A percentile compares a stretch with the other conserved stretches of the same genome.
These are phyloP conservation scores for Asarcornis scutulata DNA, from an alignment of 2,113 vertebrate genomes.

Conservation along the genomic window DNA sequence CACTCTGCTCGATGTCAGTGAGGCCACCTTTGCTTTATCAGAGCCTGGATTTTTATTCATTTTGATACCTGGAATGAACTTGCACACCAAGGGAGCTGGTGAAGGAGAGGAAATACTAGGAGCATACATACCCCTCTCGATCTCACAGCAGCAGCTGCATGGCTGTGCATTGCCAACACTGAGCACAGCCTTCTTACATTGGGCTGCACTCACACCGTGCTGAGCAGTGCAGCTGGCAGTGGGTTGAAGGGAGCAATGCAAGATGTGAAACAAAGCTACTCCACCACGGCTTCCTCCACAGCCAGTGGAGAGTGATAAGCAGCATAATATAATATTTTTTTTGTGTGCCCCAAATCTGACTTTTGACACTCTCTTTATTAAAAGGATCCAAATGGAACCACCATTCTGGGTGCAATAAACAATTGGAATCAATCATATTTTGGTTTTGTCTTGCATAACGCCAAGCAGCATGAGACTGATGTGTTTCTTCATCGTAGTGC, in stretches of 20 bases:
- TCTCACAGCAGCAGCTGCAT: not conserved
- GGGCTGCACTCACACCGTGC: not conserved
- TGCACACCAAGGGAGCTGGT: not conserved
- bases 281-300: not conserved
- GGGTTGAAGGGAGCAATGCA: not conserved
- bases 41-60: not conserved
- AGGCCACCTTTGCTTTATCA: not conserved
- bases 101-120: not conserved
- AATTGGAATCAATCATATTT: not conserved
- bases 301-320: too few species aligned
- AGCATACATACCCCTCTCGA: accelerated
- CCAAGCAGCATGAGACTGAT: not conserved
- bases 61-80: not conserved
- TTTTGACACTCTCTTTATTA: not conserved
- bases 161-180: accelerated
- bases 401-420: not conserved
- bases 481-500: not conserved
- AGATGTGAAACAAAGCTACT: not conserved
- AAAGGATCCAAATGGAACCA: not conserved
- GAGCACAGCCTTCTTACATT: not conserved
- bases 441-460: not conserved
- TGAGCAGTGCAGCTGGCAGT: not conserved
- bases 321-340: not conserved
- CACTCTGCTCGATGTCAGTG: not conserved
- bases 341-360: not conserved